Base-by-base conservation (phyloP, 2,113 vertebrate genomes). In the Campylomormyrus numenius region DNA sequence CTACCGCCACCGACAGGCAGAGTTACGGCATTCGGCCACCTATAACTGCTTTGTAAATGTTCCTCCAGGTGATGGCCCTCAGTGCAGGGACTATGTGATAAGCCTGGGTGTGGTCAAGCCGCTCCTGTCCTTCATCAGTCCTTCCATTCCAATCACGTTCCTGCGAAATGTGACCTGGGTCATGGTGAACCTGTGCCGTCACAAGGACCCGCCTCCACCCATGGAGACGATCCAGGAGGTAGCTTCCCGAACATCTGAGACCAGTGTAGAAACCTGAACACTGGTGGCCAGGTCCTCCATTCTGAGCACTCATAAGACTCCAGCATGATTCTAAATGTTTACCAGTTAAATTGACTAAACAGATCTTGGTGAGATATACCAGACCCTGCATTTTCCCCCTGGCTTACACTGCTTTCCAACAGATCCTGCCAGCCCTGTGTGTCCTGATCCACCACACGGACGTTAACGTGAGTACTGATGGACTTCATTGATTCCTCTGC, bases 151-250 rank as follows among this genome's bases (percentile, higher is more conserved):
- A 92, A 99, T 99, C 95, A 99, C 98, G 92, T 99, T 99, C 95
- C 96, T 99, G 92, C 97, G 98, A 95, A 99, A 99, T 58, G 98
- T 99, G 94, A 99, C 98, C 58, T 99, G 98, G 98, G 98, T 99
- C 92, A 99, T 99, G 98, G 98, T 99, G 90, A 99, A 99, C 92
- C 95, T 99, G 93, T 99, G 98, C 93, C 98, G 98, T 92, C 98
- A 99, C 95, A 99, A 99, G 94, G 98, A 99, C 92, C 98, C 98
- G 19, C 98, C 98, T 19, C 98, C 98, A 0, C 98, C 98, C 1
- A 99, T 99, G 98, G 98, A 99, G 92, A 99, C 98, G 52, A 99
- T 99, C 94, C 98, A 99, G 93, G 98, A 99, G 97, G 98, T 99
- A 95, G 91, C 35, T 31, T 70, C n/a, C 62, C 3, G 62, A 87